Evolutionary conservation across 2,797 vertebrate species (phyloP), one percentile per base, ranked within the genome.

Genomic region (Parotocinclus haroldoi): DNA sequence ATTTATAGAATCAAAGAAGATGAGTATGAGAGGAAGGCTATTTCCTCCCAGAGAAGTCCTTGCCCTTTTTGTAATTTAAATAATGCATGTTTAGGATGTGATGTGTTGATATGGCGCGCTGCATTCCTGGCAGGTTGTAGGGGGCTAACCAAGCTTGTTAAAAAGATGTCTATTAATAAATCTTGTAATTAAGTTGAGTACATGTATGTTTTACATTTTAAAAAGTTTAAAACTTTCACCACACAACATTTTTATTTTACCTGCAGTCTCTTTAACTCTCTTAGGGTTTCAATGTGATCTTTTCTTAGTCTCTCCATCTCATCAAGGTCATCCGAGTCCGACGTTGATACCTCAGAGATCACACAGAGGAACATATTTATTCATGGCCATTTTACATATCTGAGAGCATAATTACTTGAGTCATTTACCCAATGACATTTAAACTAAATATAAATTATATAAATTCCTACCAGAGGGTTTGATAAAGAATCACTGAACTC

Each of bases 231-330:
- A 27, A 27, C 27, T 5, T 27, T 5, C 27, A 27, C 27, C 27
- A 27, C 27, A 27, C 27, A 27, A 27, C 27, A 19, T n/a, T 53
- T 13, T 36, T 3, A 13, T 38, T 1, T 83, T 85, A 96, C 96
- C 95, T 96, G 95, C 56, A 96, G 85, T 80, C 79, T 83, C 77
- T 84, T 86, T 0, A 94, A 86, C 84, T 95, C 90, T 79, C 81
- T 87, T 72, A 93, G 85, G 69, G 92, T 90, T 49, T 94, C 89
- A 46, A 91, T 88, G 81, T 91, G 91, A 63, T 96, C 93, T 79
- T 80, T 89, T 79, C 85, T 91, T 74, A 96, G 82, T 58, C 73
- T 80, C 78, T 93, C 91, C 81, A 92, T 72, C 46, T 94, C 92
- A 59, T 91, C 86, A 68, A 81, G 77, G 72, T 92, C 90, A 71